Conservation (phyloP, 2,888 invertebrate genomes). For the Ceraclea dissimilis region DNA sequence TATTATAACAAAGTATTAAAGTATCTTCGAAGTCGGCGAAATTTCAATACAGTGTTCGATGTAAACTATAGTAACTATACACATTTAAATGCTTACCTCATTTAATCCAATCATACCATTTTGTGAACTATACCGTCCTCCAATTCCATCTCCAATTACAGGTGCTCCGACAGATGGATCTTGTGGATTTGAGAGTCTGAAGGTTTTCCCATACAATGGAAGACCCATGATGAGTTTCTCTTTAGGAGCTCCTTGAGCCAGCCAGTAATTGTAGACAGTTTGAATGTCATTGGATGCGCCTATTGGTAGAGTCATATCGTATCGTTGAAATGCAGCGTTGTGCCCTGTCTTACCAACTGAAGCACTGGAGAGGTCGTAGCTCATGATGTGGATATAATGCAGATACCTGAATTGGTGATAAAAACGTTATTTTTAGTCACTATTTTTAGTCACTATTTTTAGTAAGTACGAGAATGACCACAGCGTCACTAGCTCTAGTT, state of each 20-base stretch:
- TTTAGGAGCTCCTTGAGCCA: slow-evolving; percentile 32
- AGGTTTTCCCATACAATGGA: slow-evolving; percentile 38
- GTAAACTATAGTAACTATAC: too few relatives aligned
- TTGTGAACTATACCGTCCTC: slow-evolving; percentile 44
- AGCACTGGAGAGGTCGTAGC: slow-evolving; percentile 50
- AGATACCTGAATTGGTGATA: slow-evolving; percentile 36
- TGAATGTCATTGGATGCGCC: slow-evolving; percentile 22
- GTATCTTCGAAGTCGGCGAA: not conserved
- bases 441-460: too few relatives aligned
- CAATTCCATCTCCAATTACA: slow-evolving; percentile 34
- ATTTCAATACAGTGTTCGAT: too few relatives aligned
- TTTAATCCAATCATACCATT: slow-evolving; percentile 48
- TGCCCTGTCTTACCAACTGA: slow-evolving; percentile 44
- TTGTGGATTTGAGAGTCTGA: slow-evolving; percentile 33
- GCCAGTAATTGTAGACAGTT: slow-evolving; percentile 34
- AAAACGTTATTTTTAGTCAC: too few relatives aligned
- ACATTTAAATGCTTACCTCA: slow-evolving; percentile 40
- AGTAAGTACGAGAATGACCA: too few relatives aligned
- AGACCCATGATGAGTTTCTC: too few relatives aligned
- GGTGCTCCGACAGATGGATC: slow-evolving; percentile 37
- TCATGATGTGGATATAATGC: slow-evolving; percentile 50
- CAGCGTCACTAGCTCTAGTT: too few relatives aligned
- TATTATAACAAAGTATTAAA: not conserved
- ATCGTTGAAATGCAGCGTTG: slow-evolving; percentile 33
- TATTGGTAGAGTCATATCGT: slow-evolving; percentile 28